Evolutionary conservation across 2,888 invertebrate species (phyloP).

Genomic region (Tiliacea citrago): DNA sequence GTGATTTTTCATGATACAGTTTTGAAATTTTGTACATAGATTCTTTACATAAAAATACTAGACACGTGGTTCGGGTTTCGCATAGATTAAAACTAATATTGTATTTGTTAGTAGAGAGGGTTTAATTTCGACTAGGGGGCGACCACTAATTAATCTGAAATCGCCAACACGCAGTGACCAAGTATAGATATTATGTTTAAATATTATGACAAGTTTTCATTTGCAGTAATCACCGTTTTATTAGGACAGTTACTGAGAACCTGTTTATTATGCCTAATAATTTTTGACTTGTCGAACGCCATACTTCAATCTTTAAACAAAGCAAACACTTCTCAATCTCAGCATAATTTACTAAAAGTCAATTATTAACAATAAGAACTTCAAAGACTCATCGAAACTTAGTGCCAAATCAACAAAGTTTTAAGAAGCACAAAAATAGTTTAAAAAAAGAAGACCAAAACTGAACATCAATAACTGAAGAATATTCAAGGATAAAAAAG

Average conservation of each 20-base stretch:
- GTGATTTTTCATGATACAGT: no score
- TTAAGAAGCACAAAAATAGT: neutral
- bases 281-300: neutral
- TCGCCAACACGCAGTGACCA: no score
- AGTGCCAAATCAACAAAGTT: slow-evolving; percentile 34
- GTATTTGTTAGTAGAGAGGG: no score
- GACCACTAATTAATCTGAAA: no score
- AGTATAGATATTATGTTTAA: no score
- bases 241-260: neutral
- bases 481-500: neutral
- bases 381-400: neutral
- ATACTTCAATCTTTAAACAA: neutral
- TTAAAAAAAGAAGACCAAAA: neutral
- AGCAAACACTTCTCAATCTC: slow-evolving; percentile 5
- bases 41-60: no score
- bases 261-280: neutral
- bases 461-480: neutral
- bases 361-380: neutral
- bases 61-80: no score
- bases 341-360: slow-evolving; percentile 34
- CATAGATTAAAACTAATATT: no score
- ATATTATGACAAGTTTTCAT: no score
- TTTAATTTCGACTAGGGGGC: no score
- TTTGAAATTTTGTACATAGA: no score
- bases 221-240: neutral